Conservation (phyloP, 2,888 invertebrate species). For the Odontothrips loti region DNA sequence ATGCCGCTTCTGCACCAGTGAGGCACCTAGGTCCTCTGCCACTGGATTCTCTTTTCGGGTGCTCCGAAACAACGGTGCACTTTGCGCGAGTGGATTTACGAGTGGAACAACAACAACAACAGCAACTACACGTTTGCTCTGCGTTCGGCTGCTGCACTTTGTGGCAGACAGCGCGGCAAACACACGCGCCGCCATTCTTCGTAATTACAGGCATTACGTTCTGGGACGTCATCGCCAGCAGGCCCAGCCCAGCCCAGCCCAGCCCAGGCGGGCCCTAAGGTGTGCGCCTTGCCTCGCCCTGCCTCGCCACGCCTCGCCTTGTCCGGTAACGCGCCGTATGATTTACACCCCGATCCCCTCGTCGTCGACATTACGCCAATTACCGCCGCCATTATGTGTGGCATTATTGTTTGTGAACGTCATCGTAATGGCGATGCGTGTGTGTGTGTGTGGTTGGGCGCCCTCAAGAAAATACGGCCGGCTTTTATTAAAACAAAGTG, state of each 20-base stretch:
- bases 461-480: no score
- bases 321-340: neutral
- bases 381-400: neutral
- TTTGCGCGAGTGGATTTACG: neutral
- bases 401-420: slow-evolving; percentile 1
- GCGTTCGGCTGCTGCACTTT: neutral
- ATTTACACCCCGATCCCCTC: slow-evolving; percentile 2
- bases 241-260: neutral
- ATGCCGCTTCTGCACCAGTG: no score
- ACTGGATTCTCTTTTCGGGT: no score
- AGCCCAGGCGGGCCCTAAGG: no score
- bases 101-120: no score
- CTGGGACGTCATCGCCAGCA: slow-evolving; percentile 1
- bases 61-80: neutral
- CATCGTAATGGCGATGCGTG: neutral
- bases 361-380: slow-evolving; percentile 5
- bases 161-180: neutral
- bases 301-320: no score
- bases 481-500: no score
- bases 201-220: slow-evolving; percentile 18
- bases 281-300: no score
- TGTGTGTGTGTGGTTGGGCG: neutral
- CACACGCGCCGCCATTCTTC: neutral
- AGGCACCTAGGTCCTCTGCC: no score
- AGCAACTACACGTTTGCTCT: neutral